Conservation (phyloP, 2,113 vertebrate species). For the Hystrix brachyura region DNA sequence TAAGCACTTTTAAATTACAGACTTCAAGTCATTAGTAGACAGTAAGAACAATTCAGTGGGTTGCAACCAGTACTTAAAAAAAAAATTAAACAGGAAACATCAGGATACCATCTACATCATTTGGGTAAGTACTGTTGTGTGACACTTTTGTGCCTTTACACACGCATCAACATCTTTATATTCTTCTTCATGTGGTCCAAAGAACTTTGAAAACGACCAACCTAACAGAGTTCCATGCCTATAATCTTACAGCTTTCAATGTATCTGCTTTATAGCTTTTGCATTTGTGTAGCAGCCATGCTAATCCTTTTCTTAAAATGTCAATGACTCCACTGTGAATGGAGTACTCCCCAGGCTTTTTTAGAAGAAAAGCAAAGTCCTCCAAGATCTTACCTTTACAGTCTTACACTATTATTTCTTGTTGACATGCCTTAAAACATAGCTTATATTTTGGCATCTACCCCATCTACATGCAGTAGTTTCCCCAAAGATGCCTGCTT, state of each 20-base stretch:
- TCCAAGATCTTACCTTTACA: neutral
- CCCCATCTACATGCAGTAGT: neutral
- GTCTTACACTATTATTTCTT: neutral
- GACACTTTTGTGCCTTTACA: neutral
- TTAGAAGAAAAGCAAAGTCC: neutral
- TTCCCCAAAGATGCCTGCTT: neutral
- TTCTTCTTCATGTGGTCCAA: constrained; percentile 22
- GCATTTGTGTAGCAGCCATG: neutral
- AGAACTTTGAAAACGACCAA: constrained; percentile 26
- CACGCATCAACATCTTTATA: neutral
- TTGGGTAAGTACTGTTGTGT: neutral
- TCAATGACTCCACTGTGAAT: neutral
- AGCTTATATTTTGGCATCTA: neutral
- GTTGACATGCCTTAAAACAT: neutral
- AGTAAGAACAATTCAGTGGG: constrained; percentile 15
- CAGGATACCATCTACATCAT: neutral
- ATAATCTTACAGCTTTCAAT: neutral
- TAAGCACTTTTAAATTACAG: constrained; percentile 59
- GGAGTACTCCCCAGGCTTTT: neutral
- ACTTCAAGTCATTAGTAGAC: neutral
- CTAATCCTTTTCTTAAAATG: neutral
- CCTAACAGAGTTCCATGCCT: neutral
- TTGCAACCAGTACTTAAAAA: constrained; percentile 5
- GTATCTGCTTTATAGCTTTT: neutral
- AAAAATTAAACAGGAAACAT: constrained; percentile 4